phyloP scores from a whole-genome alignment of 2,888 invertebrate species.

The Chironomus tentans region DNA sequence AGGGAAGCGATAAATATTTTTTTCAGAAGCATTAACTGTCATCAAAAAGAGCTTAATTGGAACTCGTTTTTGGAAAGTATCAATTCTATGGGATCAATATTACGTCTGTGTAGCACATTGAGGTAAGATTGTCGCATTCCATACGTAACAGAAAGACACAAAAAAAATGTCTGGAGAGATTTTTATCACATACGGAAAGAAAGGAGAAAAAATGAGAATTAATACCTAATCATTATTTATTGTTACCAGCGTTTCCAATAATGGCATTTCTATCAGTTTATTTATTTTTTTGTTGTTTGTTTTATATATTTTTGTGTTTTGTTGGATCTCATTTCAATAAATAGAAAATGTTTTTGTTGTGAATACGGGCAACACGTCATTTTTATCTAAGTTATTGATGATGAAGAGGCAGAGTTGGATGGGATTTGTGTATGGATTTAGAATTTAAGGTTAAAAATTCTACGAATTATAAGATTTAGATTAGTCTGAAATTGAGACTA shows the following conservation, averaged over 20 bases:
- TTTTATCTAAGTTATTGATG: not conserved
- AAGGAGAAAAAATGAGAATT: not conserved
- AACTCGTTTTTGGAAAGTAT: slow-evolving; percentile 17
- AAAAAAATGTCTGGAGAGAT: slow-evolving; percentile 12
- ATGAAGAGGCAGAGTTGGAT: no score
- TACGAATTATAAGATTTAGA: no score
- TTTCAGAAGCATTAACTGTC: slow-evolving; percentile 24
- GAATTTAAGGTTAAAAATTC: no score
- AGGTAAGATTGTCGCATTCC: slow-evolving; percentile 13
- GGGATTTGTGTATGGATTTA: no score
- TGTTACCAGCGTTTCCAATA: slow-evolving; percentile 22
- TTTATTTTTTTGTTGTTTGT: not conserved
- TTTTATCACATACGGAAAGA: slow-evolving; percentile 3
- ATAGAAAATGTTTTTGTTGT: not conserved
- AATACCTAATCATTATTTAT: slow-evolving; percentile 24
- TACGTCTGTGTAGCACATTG: not conserved
- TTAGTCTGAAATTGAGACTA: no score
- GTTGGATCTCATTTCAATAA: not conserved
- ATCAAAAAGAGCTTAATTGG: slow-evolving; percentile 10
- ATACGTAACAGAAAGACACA: not conserved
- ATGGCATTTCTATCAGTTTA: slow-evolving; percentile 25
- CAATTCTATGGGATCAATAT: slow-evolving; percentile 12
- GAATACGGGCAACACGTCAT: not conserved
- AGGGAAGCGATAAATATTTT: not conserved
- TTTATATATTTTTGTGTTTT: not conserved